Percentiles rank a stretch among this genome's conserved stretches.
Conservation (phyloP, 2,113 vertebrate species). For the Paradisaea rubra region DNA sequence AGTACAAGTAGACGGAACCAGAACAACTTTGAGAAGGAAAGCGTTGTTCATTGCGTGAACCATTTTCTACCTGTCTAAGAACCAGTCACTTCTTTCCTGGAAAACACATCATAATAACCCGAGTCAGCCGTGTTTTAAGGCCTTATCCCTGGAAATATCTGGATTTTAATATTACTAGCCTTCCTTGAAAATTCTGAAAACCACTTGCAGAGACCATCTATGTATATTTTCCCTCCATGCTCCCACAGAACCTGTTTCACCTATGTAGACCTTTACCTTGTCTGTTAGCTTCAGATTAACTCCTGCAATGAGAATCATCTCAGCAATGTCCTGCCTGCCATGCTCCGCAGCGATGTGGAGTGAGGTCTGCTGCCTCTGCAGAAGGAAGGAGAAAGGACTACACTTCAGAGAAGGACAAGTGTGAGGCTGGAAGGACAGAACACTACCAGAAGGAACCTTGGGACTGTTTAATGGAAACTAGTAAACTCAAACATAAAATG, state of each 20-base stretch:
- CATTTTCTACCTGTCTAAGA: not conserved
- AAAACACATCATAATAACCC: not conserved
- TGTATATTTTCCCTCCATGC: not conserved
- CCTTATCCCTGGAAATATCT: not conserved
- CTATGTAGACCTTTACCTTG: constrained; percentile 69
- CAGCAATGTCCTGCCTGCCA: constrained; percentile 77
- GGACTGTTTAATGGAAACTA: not conserved
- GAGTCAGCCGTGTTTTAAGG: not conserved
- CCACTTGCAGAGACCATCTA: not conserved
- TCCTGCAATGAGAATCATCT: constrained; percentile 83
- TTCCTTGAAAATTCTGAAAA: not conserved
- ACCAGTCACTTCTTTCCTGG: not conserved
- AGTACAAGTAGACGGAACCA: not conserved
- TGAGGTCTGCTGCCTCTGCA: constrained; percentile 83
- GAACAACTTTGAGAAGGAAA: not conserved
- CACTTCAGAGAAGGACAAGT: not conserved
- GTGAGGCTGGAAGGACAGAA: not conserved
- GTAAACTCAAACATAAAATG: not conserved
- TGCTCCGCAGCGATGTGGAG: constrained; percentile 84
- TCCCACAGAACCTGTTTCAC: not conserved
- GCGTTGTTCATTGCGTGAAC: not conserved
- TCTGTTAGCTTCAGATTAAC: constrained; percentile 81
- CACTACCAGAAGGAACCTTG: not conserved
- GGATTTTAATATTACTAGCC: not conserved
- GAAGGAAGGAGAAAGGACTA: not conserved